Evolutionary conservation across 2,888 invertebrate genomes (phyloP), one percentile per base, ranked within the genome.

Genomic region (Hirtodrosophila alboralis): DNA sequence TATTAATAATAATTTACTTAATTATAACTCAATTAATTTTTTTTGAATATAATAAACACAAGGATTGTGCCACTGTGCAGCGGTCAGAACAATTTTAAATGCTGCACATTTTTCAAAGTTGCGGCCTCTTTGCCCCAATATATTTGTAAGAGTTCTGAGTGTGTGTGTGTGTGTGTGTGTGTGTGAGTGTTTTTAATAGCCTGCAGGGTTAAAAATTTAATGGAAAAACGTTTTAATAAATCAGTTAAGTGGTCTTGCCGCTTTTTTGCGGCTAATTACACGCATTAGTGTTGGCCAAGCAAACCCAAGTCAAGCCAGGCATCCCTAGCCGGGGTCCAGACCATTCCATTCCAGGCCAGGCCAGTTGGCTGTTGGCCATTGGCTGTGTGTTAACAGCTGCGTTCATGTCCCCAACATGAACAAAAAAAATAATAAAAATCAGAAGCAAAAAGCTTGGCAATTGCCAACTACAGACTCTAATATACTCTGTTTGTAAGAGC

Each of bases 221-320:
- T 83, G 86, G 81, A 83, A 83, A 83, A 83, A 86, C 81, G 81
- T 83, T 83, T 83, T 86, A 86, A 83, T 83, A 83, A 83, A 83
- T 83, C 81, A 83, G 81, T 83, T 83, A 83, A 83, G 86, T 83
- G 81, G 84, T 83, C 81, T 86, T 86, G 81, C 81, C 84, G 84
- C 86, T 83, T 80, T 77, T 83, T 86, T 83, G 86, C 83, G 81
- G 86, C 81, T 83, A 83, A 83, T 83, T 83, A 86, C 86, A 84
- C 86, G 86, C 81, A 83, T 83, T 83, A 83, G 86, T 81, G 84
- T 58, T 72, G 75, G 62, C 79, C 84, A 53, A 52, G 64, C 57
- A 44, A 67, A 62, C 33, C 61, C 54, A 49, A 16, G 23, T 3
- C 14, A 18, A 28, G 28, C 9, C 12, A 10, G 36, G 23, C 7